These are phyloP conservation scores for Euura saliciscinereae DNA, from an alignment of 1,140 invertebrate genomes.

Conservation along the genomic window DNA sequence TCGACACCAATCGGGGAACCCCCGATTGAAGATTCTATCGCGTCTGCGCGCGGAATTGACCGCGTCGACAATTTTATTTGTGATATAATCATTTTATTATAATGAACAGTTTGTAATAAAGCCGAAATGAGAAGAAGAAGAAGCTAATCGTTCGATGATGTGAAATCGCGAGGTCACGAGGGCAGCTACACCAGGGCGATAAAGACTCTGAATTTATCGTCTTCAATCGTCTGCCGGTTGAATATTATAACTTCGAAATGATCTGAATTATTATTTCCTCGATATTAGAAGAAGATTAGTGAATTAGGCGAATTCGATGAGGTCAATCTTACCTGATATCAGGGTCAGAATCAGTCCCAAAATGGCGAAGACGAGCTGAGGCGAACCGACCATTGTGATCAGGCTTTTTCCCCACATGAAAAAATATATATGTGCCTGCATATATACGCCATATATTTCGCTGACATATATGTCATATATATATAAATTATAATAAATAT, in stretches of 20 bases:
- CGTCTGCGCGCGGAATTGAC: not conserved
- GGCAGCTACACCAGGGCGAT: not conserved
- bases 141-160: not conserved
- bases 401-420: too few species aligned
- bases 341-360: not conserved
- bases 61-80: too few species aligned
- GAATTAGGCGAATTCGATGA: too few species aligned
- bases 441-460: too few species aligned
- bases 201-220: not conserved
- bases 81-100: not conserved
- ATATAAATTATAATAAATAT: too few species aligned
- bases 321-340: not conserved
- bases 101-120: not conserved
- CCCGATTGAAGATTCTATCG: not conserved
- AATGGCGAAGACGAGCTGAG: not conserved
- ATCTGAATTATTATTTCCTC: too few species aligned
- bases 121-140: not conserved
- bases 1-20: not conserved
- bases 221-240: not conserved
- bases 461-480: too few species aligned
- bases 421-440: too few species aligned
- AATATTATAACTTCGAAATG: too few species aligned
- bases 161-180: not conserved
- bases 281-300: too few species aligned
- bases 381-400: not conserved